phyloP scores from a whole-genome alignment of 2,797 vertebrate species.

The Ptychobarbus kaznakovi region DNA sequence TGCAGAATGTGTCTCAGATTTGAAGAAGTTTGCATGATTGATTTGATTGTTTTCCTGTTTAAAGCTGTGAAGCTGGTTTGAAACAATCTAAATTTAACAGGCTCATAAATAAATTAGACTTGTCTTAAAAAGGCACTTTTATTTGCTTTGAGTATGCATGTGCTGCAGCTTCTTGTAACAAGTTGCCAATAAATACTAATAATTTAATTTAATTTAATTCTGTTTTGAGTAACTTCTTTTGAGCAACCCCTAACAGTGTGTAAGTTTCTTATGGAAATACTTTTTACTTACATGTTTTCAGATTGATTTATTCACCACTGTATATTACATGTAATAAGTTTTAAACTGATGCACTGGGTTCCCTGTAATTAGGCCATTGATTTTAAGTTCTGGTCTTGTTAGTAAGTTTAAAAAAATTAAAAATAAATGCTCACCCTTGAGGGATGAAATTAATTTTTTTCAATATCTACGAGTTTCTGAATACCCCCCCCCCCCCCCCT shows the following conservation, averaged over 20 bases:
- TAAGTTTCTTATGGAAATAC: not conserved
- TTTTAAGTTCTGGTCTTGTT: slow-evolving; percentile 46
- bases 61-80: not conserved
- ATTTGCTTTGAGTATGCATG: not conserved
- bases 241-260: not conserved
- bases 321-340: slow-evolving; percentile 57
- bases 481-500: too few species aligned
- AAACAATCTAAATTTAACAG: not conserved
- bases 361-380: slow-evolving; percentile 49
- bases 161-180: not conserved
- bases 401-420: not conserved
- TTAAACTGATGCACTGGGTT: slow-evolving; percentile 43
- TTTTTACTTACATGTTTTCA: not conserved
- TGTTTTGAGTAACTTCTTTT: not conserved
- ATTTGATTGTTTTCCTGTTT: not conserved
- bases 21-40: not conserved
- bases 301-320: slow-evolving; percentile 56
- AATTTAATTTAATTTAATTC: not conserved
- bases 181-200: not conserved
- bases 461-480: not conserved
- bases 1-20: not conserved
- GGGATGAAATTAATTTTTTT: not conserved
- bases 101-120: not conserved
- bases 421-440: not conserved
- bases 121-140: not conserved